These are phyloP conservation scores for Glossosoma conforme DNA, from an alignment of 1,140 invertebrate genomes.

Conservation along the genomic window DNA sequence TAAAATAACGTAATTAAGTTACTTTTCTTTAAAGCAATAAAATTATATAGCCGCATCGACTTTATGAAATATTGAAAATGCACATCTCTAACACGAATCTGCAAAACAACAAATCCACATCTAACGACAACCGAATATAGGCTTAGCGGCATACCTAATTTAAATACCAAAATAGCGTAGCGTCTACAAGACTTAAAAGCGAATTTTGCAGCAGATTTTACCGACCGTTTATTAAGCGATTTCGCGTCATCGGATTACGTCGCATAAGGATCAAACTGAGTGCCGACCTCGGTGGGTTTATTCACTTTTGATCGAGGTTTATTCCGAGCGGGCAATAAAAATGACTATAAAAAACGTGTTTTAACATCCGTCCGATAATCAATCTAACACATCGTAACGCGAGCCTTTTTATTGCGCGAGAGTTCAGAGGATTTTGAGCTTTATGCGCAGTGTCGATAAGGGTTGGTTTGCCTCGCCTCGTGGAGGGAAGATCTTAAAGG, in stretches of 20 bases:
- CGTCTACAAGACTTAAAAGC: too few species aligned
- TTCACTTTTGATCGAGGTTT: background rate
- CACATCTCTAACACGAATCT: background rate
- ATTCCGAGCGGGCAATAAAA: constrained; percentile 17
- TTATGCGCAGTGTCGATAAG: background rate
- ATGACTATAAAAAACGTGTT: constrained; percentile 43
- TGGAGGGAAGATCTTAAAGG: background rate
- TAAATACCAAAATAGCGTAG: too few species aligned
- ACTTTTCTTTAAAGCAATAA: constrained; percentile 1
- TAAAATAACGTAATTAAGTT: background rate
- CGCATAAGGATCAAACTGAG: too few species aligned
- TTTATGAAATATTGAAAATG: background rate
- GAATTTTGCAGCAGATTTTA: too few species aligned
- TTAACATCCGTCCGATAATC: constrained; percentile 54
- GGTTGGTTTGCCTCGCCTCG: background rate
- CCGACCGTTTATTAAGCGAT: too few species aligned
- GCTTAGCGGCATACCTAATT: too few species aligned
- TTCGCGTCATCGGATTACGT: too few species aligned
- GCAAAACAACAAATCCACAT: background rate
- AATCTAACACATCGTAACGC: constrained; percentile 54
- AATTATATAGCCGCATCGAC: constrained; percentile 2
- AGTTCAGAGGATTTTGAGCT: background rate
- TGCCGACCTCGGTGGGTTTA: too few species aligned
- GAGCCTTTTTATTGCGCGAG: constrained; percentile 37
- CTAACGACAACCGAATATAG: too few species aligned